A percentile compares a stretch with the other conserved stretches of the same genome.
Conservation (phyloP, 2,888 invertebrate genomes). For the Drosophila testacea region DNA sequence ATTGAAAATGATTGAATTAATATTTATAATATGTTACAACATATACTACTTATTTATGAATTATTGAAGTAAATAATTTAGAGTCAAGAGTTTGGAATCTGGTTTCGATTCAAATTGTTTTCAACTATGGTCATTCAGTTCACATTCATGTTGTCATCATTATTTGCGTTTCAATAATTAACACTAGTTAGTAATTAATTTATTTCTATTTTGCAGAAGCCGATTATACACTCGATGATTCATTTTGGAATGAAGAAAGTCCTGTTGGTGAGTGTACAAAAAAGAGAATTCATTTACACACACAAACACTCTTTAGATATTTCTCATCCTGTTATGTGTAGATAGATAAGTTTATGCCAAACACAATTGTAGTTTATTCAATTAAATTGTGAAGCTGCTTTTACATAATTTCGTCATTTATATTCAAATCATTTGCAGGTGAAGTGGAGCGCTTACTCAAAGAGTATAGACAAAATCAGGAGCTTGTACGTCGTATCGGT, state of each 20-base stretch:
- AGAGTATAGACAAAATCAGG: constrained; percentile 96
- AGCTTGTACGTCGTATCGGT: constrained; percentile 95
- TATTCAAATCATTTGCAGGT: constrained; percentile 86
- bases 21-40: background rate
- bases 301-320: too few relatives aligned
- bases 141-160: background rate
- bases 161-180: background rate
- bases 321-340: background rate
- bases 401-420: constrained; percentile 13
- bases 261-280: constrained; percentile 91
- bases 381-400: constrained; percentile 6
- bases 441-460: constrained; percentile 96
- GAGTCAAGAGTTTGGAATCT: too few relatives aligned
- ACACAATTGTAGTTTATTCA: constrained; percentile 1
- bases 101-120: too few relatives aligned
- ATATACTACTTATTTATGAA: background rate
- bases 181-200: background rate
- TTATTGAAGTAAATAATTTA: too few relatives aligned
- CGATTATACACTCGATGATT: constrained; percentile 96
- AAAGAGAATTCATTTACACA: background rate
- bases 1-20: background rate
- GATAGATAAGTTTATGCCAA: background rate
- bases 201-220: constrained; percentile 90
- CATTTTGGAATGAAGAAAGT: constrained; percentile 96
- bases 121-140: background rate